Percentiles rank a stretch among this genome's conserved stretches.
Evolutionary conservation across 2,797 vertebrate genomes (phyloP).

Genomic region (Taenioides sp.): DNA sequence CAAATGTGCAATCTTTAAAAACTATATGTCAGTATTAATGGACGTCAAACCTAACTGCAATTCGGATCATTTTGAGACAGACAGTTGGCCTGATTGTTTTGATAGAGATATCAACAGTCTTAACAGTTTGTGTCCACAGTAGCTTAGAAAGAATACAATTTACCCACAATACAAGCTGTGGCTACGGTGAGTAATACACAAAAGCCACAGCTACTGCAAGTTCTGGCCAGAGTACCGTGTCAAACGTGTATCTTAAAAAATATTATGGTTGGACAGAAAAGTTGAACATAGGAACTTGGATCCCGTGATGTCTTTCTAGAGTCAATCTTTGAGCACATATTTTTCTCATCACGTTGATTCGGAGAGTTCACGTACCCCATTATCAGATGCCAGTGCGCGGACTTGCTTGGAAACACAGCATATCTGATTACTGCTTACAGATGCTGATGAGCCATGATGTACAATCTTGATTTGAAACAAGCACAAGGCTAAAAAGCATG

Average conservation of each 20-base stretch:
- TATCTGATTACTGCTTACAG: slow-evolving; percentile 55
- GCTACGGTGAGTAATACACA: slow-evolving; percentile 38
- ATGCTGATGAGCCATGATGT: slow-evolving; percentile 51
- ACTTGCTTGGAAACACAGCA: slow-evolving; percentile 37
- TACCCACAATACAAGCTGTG: slow-evolving; percentile 33
- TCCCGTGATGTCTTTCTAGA: not conserved
- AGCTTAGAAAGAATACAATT: slow-evolving; percentile 25
- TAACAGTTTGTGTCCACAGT: slow-evolving; percentile 5
- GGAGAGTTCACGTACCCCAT: slow-evolving; percentile 18
- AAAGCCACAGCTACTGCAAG: slow-evolving; percentile 47
- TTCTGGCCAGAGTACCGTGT: slow-evolving; percentile 33
- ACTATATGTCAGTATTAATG: not conserved
- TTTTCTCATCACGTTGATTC: slow-evolving; percentile 26
- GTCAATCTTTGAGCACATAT: slow-evolving; percentile 9
- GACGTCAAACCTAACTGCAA: not conserved
- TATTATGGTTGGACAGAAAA: slow-evolving; percentile 23
- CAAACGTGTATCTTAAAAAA: slow-evolving; percentile 20
- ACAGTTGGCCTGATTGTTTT: not conserved
- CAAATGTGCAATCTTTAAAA: not conserved
- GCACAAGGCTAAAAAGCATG: slow-evolving; percentile 41
- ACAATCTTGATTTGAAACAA: slow-evolving; percentile 57
- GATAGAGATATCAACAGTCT: not conserved
- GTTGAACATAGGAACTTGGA: not conserved
- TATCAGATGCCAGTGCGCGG: slow-evolving; percentile 15
- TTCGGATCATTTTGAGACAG: not conserved